phyloP scores from a whole-genome alignment of 2,888 invertebrate genomes.

The Synergus japonicus region DNA sequence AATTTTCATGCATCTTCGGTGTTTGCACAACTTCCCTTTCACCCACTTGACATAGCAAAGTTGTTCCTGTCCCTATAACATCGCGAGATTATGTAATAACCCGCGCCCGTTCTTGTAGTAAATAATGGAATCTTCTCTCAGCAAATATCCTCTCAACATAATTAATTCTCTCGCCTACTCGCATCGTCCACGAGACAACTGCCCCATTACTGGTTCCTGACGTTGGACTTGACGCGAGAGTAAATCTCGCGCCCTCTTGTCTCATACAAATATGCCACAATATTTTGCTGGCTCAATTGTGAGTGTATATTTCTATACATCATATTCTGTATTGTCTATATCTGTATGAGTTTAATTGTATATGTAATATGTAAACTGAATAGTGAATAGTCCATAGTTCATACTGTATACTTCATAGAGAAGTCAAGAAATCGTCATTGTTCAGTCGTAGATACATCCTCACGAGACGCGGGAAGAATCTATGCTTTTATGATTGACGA shows the following conservation, averaged over 20 bases:
- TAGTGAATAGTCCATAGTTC: not conserved
- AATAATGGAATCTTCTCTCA: conserved; percentile 40
- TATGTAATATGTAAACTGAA: not conserved
- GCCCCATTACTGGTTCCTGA: conserved; percentile 28
- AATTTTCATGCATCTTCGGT: not conserved
- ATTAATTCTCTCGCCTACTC: conserved; percentile 42
- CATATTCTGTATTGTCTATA: not conserved
- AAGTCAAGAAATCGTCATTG: not conserved
- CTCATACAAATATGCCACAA: conserved; percentile 34
- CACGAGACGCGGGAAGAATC: not conserved
- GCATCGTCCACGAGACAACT: conserved; percentile 35
- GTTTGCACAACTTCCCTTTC: conserved; percentile 20
- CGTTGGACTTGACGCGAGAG: conserved; percentile 31
- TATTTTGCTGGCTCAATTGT: conserved; percentile 29
- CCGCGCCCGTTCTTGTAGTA: conserved; percentile 36
- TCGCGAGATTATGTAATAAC: conserved; percentile 36
- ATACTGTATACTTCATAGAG: not conserved
- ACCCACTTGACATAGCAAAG: not conserved
- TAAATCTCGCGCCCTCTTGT: conserved; percentile 38
- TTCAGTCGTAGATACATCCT: not conserved
- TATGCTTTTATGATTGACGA: conserved; percentile 2
- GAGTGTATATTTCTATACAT: not conserved
- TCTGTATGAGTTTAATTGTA: not conserved
- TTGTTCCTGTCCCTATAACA: conserved; percentile 27
- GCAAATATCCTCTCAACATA: conserved; percentile 31